Evolutionary conservation across 2,113 vertebrate genomes (phyloP).

Genomic region (Microcebus tavaratra): DNA sequence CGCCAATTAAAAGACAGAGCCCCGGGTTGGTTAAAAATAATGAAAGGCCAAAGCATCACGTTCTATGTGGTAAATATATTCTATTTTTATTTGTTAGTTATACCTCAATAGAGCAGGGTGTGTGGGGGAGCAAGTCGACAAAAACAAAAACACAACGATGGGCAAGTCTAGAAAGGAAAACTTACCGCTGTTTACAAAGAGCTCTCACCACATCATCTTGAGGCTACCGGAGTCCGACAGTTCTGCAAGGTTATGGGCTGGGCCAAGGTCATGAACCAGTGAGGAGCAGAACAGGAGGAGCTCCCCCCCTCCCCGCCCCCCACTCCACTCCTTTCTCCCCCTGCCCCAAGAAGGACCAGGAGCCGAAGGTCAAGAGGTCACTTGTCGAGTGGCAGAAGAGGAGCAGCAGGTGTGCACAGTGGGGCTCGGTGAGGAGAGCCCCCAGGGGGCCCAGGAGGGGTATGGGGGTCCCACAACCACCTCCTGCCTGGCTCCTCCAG

Average conservation of each 20-base stretch:
- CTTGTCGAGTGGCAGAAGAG: neutral
- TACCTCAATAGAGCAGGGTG: neutral
- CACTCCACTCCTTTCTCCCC: neutral
- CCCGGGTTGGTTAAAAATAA: neutral
- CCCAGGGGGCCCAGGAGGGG: fast-evolving
- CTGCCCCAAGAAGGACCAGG: neutral
- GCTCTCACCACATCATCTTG: neutral
- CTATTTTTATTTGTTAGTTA: neutral
- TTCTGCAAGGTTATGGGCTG: neutral
- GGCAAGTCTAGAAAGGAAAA: neutral
- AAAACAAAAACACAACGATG: neutral
- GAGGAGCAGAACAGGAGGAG: neutral
- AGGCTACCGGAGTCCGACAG: too few species aligned
- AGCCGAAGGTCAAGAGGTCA: neutral
- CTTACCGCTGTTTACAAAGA: neutral
- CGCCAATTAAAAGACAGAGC: neutral
- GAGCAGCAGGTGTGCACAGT: neutral
- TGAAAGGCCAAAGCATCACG: neutral
- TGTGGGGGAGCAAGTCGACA: neutral
- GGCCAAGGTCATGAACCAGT: neutral
- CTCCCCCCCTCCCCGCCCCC: too few species aligned
- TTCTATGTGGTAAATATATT: neutral
- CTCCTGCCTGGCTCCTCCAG: neutral
- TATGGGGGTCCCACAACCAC: neutral
- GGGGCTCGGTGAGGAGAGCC: fast-evolving